These are phyloP conservation scores for Psilopsiagon aymara DNA, from an alignment of 2,113 vertebrate genomes.

Conservation along the genomic window DNA sequence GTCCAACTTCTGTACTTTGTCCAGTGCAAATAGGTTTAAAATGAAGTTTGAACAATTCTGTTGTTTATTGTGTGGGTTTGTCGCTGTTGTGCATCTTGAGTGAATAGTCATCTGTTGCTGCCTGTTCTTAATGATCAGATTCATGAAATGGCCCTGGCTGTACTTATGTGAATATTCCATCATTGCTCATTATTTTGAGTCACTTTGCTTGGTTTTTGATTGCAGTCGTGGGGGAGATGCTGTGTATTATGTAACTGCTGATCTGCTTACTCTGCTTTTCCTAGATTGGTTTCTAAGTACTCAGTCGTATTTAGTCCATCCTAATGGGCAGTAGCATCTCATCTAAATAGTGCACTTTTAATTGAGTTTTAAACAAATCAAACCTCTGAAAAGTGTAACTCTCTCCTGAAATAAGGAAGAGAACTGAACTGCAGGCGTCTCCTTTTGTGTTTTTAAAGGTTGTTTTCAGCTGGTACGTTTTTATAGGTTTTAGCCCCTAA, in stretches of 20 bases:
- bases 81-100: background rate
- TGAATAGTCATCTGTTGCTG: background rate
- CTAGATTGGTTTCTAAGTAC: constrained; percentile 38
- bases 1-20: background rate
- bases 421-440: background rate
- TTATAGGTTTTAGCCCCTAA: background rate
- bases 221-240: constrained; percentile 31
- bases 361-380: background rate
- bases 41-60: background rate
- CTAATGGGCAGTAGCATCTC: background rate
- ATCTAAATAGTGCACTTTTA: background rate
- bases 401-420: background rate
- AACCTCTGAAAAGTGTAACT: background rate
- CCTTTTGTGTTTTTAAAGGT: background rate
- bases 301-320: background rate
- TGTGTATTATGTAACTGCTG: constrained; percentile 44
- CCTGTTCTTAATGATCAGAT: background rate
- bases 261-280: constrained; percentile 47
- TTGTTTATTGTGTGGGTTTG: accelerated
- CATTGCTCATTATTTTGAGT: constrained; percentile 49
- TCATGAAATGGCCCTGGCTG: background rate
- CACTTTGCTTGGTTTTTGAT: constrained; percentile 37
- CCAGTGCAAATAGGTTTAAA: background rate
- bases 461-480: background rate
- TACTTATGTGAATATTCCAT: background rate